Base-by-base conservation (phyloP, 2,888 invertebrate genomes). In the Tillus elongatus region DNA sequence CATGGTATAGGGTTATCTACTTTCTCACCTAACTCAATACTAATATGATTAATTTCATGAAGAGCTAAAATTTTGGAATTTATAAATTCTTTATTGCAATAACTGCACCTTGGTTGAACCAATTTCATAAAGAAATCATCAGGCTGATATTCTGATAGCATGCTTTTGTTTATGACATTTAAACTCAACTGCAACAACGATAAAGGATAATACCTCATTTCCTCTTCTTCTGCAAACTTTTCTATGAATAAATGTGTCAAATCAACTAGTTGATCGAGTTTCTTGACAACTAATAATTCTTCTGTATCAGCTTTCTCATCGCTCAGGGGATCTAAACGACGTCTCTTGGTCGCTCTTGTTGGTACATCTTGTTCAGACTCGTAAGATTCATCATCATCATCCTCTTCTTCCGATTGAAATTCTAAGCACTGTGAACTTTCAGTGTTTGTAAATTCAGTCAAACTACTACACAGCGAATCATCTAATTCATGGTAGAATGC, bases 31-130 rank as follows among this genome's bases (percentile, higher is more conserved):
- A 63, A 42, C 30, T 62, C 59, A 9, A 63, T 53, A 35, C 56
- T 59, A 37, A 66, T 59, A 40, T 66, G 66, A 2, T 37, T 30
- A 2, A 54, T 36, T 49, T 66, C 64, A 37, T 66, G 66, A 9
- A 56, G 14, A 1, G 65, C 60, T 33, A 66, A 45, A 3, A 57
- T 42, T 33, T 58, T 56, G 11, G 53, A 44, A 37, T 58, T 57
- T 15, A 51, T 52, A 41, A 61, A 64, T 15, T 49, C 45, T 37
- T 51, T 34, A 1, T 50, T 44, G 39, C 66, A 66, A 44, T 59
- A 57, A 37, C 51, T 53, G 47, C 66, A 66, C 19, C 47, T 35
- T 11, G 56, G 56, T 16, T 52, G 51, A 4, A 54, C 40, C 3
- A 46, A 31, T 13, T 42, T 40, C 33, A 46, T 45, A 9, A 38